Base-by-base conservation (phyloP, 2,113 vertebrate genomes). In the Hiodon alosoides region DNA sequence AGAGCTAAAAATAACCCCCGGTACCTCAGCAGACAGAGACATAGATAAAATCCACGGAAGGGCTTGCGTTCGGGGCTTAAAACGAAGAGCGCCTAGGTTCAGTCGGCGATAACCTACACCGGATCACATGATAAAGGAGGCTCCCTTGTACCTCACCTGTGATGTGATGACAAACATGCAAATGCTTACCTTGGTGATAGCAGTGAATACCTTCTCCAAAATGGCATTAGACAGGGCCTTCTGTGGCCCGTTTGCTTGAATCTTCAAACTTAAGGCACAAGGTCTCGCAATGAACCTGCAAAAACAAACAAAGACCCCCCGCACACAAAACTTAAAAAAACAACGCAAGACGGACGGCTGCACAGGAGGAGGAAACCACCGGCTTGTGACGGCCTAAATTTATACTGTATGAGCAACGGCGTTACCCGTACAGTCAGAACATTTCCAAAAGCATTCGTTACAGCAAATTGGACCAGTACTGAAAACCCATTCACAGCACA, bases 201-300 rank as follows among this genome's bases (percentile, higher is more conserved):
- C 94, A 67, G 94, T 99, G 89, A 99, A 99, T 79, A 99, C 97
- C 87, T 98, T 99, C 86, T 98, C 97, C 89, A 99, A 85, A 80
- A 98, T 98, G 61, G 97, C 97, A 70, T 99, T 98, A 76, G 94
- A 94, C 77, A 95, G 95, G 74, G 97, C 97, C 86, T 94, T 97
- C 72, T 95, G 95, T 4, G 96, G 96, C 82, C 96, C 97, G 1
- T 85, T 97, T 77, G 93, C 93, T 90, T 98, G 97, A 79, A 99
- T 98, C 87, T 96, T 96, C 82, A 99, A 91, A 80, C 93, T 95
- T 89, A 96, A 93, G 71, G 96, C 97, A 91, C 96, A 99, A 3
- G 97, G 97, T 90, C 93, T 95, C 50, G 96, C 97, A 86, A 99
- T 89, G 81, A 98, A 99, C 89, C 97, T 99, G 85, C 75, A 90